Evolutionary conservation across 2,888 invertebrate genomes (phyloP), one percentile per base, ranked within the genome.

Genomic region (Cheilosia impressa): DNA sequence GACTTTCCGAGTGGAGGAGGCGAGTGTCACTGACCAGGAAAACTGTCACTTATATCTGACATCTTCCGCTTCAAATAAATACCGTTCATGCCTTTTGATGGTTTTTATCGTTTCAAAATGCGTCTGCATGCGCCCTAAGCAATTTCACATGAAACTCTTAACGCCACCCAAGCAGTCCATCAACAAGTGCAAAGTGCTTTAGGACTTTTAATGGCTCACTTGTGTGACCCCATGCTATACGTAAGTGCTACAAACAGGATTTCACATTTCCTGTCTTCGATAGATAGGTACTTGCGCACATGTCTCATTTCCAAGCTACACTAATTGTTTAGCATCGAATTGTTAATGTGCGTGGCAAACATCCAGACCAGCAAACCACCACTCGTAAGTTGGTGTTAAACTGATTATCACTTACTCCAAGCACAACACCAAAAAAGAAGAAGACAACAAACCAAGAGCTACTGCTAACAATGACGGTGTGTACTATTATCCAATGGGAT

Each of bases 371-470:
- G 15, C 57, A 15, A 19, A 41, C 27, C 31, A 57, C 53, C 57
- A 43, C 68, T 84, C 31, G 55, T 75, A 75, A 62, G 76, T 80
- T 62, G 62, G 80, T 81, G 80, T 80, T 85, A 85, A 85, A 81
- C 76, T 85, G 80, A 85, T 85, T 85, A 85, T 69, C 85, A 85
- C 85, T 85, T 76, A 80, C 75, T 85, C 69, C 47, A 47, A 6
- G 19, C 17, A 47, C 17, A 9, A 17, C 47, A 47, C 27, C 43
- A 41, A 22, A 38, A 73, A 52, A 65, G 13, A 55, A 27, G 47
- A 9, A 9, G 1, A 27, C 2, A 31, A 43, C 47, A 13, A 31
- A 17, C 31, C 22, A 6, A 55, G n/a, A 73, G 53, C 31, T 19
- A 45, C 10, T 43, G 34, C 47, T 47, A 58, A 69, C 71, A 71